A percentile compares a stretch with the other conserved stretches of the same genome.
phyloP scores from a whole-genome alignment of 2,888 invertebrate species.

The Drosophila ustulata region DNA sequence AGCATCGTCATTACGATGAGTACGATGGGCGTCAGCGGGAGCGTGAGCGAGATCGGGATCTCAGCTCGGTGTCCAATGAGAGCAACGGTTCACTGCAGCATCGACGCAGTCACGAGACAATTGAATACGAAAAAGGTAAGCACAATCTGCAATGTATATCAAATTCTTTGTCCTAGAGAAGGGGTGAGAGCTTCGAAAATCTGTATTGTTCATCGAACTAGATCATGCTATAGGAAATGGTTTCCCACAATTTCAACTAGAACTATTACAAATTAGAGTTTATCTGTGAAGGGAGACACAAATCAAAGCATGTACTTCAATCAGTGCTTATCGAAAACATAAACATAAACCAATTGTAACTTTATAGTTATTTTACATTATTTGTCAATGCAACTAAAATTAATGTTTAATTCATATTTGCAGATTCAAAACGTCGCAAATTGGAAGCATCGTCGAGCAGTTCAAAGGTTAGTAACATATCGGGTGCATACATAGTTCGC shows the following conservation, averaged over 20 bases:
- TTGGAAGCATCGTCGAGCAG: constrained; percentile 89
- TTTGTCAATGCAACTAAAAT: background rate
- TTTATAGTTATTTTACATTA: no score
- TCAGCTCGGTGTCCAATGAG: constrained; percentile 86
- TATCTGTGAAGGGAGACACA: background rate
- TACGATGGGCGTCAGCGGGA: constrained; percentile 87
- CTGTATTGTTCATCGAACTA: no score
- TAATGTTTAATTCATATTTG: background rate
- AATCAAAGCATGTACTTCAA: background rate
- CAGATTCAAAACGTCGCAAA: constrained; percentile 93
- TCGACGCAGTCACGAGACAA: constrained; percentile 87
- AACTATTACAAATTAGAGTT: no score
- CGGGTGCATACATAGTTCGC: constrained; percentile 85
- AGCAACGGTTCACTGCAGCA: constrained; percentile 86
- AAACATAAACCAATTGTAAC: background rate
- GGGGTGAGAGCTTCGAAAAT: no score
- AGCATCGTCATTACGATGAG: constrained; percentile 76
- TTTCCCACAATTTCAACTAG: no score
- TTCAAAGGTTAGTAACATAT: constrained; percentile 93
- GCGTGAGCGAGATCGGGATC: constrained; percentile 88
- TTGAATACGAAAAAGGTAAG: constrained; percentile 87
- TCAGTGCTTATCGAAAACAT: background rate
- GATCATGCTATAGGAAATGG: no score
- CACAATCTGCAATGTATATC: no score
- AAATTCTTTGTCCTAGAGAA: no score